Evolutionary conservation across 2,888 invertebrate species (phyloP).

Genomic region (Blastobasis lacticolella): DNA sequence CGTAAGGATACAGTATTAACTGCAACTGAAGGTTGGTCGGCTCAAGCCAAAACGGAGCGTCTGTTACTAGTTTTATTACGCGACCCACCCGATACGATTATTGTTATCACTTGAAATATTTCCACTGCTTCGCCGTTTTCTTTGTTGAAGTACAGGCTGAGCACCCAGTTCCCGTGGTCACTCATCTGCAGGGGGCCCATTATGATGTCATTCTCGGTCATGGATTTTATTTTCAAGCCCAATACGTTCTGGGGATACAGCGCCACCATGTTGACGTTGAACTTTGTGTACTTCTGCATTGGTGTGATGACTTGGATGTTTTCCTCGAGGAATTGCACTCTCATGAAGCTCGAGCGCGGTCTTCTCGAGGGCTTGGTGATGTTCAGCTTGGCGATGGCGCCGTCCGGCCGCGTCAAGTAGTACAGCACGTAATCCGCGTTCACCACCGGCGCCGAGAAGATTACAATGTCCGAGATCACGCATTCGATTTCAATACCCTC

Average conservation of each 20-base stretch:
- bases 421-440: slow-evolving; percentile 23
- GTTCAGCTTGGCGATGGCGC: slow-evolving; percentile 29
- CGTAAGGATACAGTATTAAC: no score
- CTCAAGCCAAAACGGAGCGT: no score
- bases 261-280: slow-evolving; percentile 19
- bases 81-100: slow-evolving; percentile 45
- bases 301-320: slow-evolving; percentile 15
- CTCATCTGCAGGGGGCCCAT: slow-evolving; percentile 44
- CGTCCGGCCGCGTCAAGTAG: slow-evolving; percentile 41
- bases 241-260: slow-evolving; percentile 11
- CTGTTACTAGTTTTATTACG: neutral
- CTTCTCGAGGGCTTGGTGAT: slow-evolving; percentile 9
- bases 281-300: slow-evolving; percentile 19
- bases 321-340: slow-evolving; percentile 9
- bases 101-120: slow-evolving; percentile 47
- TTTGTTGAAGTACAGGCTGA: slow-evolving; percentile 37
- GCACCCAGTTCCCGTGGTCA: slow-evolving; percentile 58
- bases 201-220: slow-evolving; percentile 37
- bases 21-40: no score
- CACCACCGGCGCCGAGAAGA: slow-evolving; percentile 37
- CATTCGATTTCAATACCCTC: slow-evolving; percentile 28
- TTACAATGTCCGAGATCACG: slow-evolving; percentile 33
- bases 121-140: slow-evolving; percentile 36
- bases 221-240: slow-evolving; percentile 12
- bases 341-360: slow-evolving; percentile 8